A percentile compares a stretch with the other conserved stretches of the same genome.
These are phyloP conservation scores for Xenentodon cancila DNA, from an alignment of 2,797 vertebrate genomes.

Conservation along the genomic window DNA sequence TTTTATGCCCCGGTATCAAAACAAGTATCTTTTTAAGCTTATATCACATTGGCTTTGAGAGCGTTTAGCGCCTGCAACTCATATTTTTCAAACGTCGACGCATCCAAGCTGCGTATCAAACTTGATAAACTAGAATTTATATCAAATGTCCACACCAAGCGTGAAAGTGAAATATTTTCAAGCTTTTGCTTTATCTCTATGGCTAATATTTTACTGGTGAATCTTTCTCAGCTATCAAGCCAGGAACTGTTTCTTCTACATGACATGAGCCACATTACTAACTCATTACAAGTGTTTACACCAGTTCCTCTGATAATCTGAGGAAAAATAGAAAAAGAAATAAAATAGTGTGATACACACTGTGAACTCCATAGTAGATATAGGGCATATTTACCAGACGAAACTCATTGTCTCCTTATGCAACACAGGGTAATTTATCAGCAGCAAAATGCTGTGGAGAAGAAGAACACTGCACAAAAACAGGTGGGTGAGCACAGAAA, in stretches of 20 bases:
- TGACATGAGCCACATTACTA: slow-evolving; percentile 46
- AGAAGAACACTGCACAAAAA: slow-evolving; percentile 50
- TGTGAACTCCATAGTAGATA: slow-evolving; percentile 49
- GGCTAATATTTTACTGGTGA: slow-evolving; percentile 33
- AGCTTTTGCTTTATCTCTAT: slow-evolving; percentile 47
- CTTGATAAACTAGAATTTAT: slow-evolving; percentile 55
- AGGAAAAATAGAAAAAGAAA: slow-evolving; percentile 18
- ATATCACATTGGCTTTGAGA: slow-evolving; percentile 42
- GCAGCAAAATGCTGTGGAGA: slow-evolving; percentile 39
- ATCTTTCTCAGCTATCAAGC: slow-evolving; percentile 36
- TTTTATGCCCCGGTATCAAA: slow-evolving; percentile 36
- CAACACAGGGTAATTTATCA: slow-evolving; percentile 52
- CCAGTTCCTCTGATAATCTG: slow-evolving; percentile 65
- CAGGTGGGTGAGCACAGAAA: slow-evolving; percentile 74
- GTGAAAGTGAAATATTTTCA: slow-evolving; percentile 56
- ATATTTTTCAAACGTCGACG: slow-evolving; percentile 65
- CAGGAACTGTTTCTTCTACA: slow-evolving; percentile 21
- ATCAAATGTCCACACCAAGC: slow-evolving; percentile 47
- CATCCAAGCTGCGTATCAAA: slow-evolving; percentile 39
- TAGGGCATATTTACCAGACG: slow-evolving; percentile 38
- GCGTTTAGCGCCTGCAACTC: slow-evolving; percentile 49
- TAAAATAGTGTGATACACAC: slow-evolving; percentile 22
- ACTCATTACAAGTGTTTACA: slow-evolving; percentile 67
- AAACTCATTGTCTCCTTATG: slow-evolving; percentile 30
- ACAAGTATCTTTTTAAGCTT: slow-evolving; percentile 41